phyloP scores from a whole-genome alignment of 2,113 vertebrate genomes.

The Notiomystis cincta region DNA sequence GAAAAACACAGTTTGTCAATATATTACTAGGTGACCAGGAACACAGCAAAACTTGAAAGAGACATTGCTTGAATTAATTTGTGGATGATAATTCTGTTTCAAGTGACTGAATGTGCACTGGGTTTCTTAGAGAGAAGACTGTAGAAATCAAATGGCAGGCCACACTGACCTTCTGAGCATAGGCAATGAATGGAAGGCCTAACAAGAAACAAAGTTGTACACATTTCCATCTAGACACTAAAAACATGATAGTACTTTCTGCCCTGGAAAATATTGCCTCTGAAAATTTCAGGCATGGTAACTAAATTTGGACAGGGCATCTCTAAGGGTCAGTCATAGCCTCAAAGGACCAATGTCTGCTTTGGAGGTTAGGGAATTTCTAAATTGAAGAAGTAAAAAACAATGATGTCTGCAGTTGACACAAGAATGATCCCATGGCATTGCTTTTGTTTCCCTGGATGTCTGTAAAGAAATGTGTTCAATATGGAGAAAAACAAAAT shows the following conservation, averaged over 20 bases:
- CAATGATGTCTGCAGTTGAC: background rate
- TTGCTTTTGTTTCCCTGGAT: background rate
- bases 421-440: background rate
- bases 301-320: background rate
- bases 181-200: background rate
- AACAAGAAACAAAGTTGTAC: background rate
- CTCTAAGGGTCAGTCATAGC: background rate
- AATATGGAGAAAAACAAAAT: background rate
- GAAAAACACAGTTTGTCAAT: rapidly evolving
- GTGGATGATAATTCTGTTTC: background rate
- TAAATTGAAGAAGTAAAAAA: background rate
- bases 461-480: background rate
- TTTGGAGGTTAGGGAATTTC: background rate
- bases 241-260: background rate
- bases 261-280: background rate
- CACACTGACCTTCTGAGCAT: background rate
- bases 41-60: background rate
- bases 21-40: background rate
- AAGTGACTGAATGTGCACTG: background rate
- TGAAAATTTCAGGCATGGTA: background rate
- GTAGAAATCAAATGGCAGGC: background rate
- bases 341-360: background rate
- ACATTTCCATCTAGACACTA: background rate
- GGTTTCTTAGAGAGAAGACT: background rate
- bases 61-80: background rate